Conservation (phyloP, 2,797 vertebrate species). For the Parauchenoglanis ngamensis region DNA sequence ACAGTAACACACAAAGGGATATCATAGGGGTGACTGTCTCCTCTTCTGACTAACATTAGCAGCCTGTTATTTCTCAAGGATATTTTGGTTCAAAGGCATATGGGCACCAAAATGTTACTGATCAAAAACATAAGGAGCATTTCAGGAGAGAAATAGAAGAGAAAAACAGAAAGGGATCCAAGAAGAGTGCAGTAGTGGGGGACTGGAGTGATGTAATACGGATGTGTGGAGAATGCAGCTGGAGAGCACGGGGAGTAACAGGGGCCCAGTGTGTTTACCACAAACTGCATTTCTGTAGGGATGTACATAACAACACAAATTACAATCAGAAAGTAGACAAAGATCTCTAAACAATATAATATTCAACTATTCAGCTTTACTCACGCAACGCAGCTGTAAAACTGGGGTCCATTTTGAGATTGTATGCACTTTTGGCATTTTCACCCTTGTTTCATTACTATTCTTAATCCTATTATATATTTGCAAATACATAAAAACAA, state of each 20-base stretch:
- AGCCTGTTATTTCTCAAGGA: conserved; percentile 34
- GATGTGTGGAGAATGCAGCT: conserved; percentile 27
- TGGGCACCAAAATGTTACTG: conserved; percentile 23
- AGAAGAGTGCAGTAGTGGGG: conserved; percentile 12
- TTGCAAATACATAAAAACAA: not conserved
- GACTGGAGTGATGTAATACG: conserved; percentile 22
- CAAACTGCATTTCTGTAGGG: conserved; percentile 24
- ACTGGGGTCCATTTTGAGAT: too few species aligned
- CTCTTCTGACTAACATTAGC: conserved; percentile 41
- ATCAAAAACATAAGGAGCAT: conserved; percentile 39
- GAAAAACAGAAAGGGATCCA: conserved; percentile 28
- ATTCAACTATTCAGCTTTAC: conserved; percentile 16
- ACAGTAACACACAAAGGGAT: conserved; percentile 32
- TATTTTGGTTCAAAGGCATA: conserved; percentile 46
- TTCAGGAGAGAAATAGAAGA: conserved; percentile 17
- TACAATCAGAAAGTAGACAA: conserved; percentile 9
- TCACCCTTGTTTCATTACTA: not conserved
- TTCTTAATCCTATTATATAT: not conserved
- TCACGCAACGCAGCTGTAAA: not conserved
- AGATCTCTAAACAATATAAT: conserved; percentile 20
- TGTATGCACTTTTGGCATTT: not conserved
- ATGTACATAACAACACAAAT: conserved; percentile 16
- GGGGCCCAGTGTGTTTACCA: conserved; percentile 34
- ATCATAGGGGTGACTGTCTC: conserved; percentile 26
- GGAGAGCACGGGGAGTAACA: conserved; percentile 15